A percentile compares a stretch with the other conserved stretches of the same genome.
Conservation (phyloP, 2,888 invertebrate genomes). For the Hirudinaria manillensis region DNA sequence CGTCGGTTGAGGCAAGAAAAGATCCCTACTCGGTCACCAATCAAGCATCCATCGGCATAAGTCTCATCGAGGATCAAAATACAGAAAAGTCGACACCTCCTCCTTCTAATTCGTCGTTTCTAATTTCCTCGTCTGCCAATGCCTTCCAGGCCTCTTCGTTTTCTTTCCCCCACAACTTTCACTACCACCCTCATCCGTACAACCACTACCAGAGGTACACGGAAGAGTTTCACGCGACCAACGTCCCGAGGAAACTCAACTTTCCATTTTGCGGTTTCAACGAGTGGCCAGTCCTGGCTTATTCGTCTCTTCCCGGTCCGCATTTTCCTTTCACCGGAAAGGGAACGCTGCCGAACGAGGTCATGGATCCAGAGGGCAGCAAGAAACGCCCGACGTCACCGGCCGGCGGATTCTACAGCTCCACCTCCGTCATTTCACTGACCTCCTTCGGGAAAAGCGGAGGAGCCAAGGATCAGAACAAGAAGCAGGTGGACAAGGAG, state of each 20-base stretch:
- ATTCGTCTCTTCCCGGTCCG: constrained; percentile 19
- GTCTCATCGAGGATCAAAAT: no score
- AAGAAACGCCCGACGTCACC: constrained; percentile 24
- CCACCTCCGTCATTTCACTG: constrained; percentile 29
- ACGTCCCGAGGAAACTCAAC: constrained; percentile 23
- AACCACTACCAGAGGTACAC: constrained; percentile 12
- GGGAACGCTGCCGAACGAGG: background rate
- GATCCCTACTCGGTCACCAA: no score
- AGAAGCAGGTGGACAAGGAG: constrained; percentile 18
- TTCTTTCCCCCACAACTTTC: constrained; percentile 19
- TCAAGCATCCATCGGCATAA: no score
- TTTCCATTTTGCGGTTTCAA: constrained; percentile 33
- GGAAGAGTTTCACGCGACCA: background rate
- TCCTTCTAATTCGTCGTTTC: background rate
- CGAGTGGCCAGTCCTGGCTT: constrained; percentile 32
- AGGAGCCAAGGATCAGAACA: constrained; percentile 1
- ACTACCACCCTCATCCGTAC: constrained; percentile 27
- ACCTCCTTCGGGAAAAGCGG: background rate
- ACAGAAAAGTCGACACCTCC: background rate
- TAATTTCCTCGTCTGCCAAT: background rate
- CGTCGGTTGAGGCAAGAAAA: background rate
- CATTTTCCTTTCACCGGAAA: constrained; percentile 18
- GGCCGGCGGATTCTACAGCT: constrained; percentile 33
- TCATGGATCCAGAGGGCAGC: background rate
- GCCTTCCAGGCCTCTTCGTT: constrained; percentile 20